Conservation (phyloP, 2,113 vertebrate species). For the Carlito syrichta region DNA sequence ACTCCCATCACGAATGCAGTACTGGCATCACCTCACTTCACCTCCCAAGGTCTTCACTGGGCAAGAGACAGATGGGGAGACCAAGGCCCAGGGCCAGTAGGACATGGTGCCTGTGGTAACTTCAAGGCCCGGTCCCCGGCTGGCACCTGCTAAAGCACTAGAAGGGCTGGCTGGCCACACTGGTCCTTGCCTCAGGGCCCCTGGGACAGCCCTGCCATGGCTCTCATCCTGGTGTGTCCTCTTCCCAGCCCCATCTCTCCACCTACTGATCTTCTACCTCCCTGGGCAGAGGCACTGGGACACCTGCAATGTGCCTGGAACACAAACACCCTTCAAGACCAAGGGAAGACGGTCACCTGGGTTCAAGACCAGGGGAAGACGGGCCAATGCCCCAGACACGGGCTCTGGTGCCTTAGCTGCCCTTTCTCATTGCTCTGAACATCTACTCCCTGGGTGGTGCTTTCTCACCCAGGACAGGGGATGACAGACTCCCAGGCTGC, state of each 20-base stretch:
- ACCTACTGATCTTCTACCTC: neutral
- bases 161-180: neutral
- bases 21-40: neutral
- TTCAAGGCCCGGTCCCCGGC: neutral
- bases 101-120: neutral
- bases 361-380: neutral
- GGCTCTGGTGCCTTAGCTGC: no score
- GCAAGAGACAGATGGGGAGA: neutral
- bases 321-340: rapidly evolving
- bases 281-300: neutral
- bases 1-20: neutral
- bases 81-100: neutral
- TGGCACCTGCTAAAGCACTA: rapidly evolving
- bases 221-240: neutral
- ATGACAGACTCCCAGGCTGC: neutral
- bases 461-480: neutral
- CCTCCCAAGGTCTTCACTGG: neutral
- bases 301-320: neutral
- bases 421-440: neutral
- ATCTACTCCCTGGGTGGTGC: neutral
- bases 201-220: neutral
- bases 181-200: neutral
- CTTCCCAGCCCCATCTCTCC: neutral
- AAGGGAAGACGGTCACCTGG: neutral
- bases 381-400: neutral